Percentiles rank a stretch among this genome's conserved stretches.
Conservation (phyloP, 2,113 vertebrate species). For the Collichthys lucidus region DNA sequence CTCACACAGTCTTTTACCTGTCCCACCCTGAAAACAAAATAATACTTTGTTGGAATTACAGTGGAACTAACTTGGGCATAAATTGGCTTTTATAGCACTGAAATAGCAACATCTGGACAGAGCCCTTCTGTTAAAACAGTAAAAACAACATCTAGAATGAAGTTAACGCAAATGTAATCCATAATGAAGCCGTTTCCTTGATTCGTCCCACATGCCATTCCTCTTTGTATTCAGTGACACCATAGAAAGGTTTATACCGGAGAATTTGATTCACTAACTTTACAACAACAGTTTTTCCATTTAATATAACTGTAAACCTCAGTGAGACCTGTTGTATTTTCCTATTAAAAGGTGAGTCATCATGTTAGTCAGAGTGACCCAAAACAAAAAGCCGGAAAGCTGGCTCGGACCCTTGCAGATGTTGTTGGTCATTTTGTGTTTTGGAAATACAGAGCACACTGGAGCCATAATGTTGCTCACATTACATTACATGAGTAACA, state of each 20-base stretch:
- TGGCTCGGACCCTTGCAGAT: background rate
- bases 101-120: background rate
- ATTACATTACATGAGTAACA: background rate
- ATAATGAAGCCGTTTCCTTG: constrained; percentile 9
- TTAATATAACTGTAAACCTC: constrained; percentile 49
- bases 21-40: constrained; percentile 51
- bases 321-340: constrained; percentile 43
- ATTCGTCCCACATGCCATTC: constrained; percentile 2
- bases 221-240: constrained; percentile 19
- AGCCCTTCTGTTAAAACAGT: background rate
- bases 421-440: constrained; percentile 16
- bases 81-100: constrained; percentile 5
- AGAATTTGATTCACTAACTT: constrained; percentile 39
- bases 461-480: background rate
- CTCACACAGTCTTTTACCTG: constrained; percentile 56
- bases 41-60: constrained; percentile 22
- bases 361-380: constrained; percentile 52
- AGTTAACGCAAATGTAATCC: background rate
- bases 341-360: constrained; percentile 53
- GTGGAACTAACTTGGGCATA: background rate
- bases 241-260: constrained; percentile 2
- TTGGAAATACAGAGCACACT: background rate
- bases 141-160: background rate
- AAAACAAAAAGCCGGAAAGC: constrained; percentile 40
- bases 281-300: constrained; percentile 17